These are phyloP conservation scores for Porites rus DNA, from an alignment of 92 coral and sea anemone genomes.

Conservation along the genomic window DNA sequence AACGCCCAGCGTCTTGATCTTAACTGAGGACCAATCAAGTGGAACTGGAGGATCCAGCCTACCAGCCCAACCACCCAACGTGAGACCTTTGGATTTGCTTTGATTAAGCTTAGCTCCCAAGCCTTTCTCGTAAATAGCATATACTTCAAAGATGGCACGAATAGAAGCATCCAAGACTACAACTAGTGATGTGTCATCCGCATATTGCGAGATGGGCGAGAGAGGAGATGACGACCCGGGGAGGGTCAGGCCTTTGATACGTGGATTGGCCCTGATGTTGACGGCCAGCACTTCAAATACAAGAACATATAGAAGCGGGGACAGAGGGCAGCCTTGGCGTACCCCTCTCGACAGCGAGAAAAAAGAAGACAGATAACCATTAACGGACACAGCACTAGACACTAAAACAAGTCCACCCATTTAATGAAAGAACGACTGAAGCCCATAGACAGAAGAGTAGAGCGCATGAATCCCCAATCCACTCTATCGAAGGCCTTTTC, in stretches of 20 bases:
- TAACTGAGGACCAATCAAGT: neutral
- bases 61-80: slow-evolving; percentile 16
- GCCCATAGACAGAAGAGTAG: neutral
- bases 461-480: slow-evolving; percentile 19
- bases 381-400: slow-evolving; percentile 2
- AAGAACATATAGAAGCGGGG: slow-evolving; percentile 24
- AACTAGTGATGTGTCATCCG: slow-evolving; percentile 32
- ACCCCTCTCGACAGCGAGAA: slow-evolving; percentile 29
- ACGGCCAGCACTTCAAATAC: slow-evolving; percentile 12
- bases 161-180: neutral
- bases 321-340: slow-evolving; percentile 33
- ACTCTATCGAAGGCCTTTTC: slow-evolving; percentile 46
- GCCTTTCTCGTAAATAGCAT: neutral
- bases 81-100: slow-evolving; percentile 18
- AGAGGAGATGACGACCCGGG: neutral
- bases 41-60: neutral
- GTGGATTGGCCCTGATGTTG: neutral
- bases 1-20: slow-evolving; percentile 5
- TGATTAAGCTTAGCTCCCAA: slow-evolving; percentile 31
- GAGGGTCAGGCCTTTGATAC: neutral
- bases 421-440: slow-evolving; percentile 37
- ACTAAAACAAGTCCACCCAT: slow-evolving; percentile 31
- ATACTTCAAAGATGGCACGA: neutral
- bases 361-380: slow-evolving; percentile 14
- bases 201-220: slow-evolving; percentile 16